Base-by-base conservation (phyloP, 2,113 vertebrate genomes). In the Peucedramus taeniatus region DNA sequence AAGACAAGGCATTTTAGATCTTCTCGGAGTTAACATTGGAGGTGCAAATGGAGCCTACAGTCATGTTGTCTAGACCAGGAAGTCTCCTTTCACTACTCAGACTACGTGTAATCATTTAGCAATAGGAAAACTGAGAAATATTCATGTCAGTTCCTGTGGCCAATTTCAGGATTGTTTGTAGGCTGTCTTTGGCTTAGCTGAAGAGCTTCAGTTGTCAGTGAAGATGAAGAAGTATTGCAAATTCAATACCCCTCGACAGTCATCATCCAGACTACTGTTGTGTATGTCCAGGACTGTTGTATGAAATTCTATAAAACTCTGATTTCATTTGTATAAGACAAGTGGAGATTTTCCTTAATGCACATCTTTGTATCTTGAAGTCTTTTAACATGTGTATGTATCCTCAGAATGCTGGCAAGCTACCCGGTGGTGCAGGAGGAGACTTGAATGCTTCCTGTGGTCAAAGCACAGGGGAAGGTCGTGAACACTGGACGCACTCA, bases 121-220 rank as follows among this genome's bases (percentile, higher is more conserved):
- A 81, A 68, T 78, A 83, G 56, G 85, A 92, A 95, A 95, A 63
- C 88, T 94, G 93, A 90, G 82, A 90, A 95, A 90, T 89, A 94
- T 56, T 95, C 83, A 37, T 96, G 60, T 90, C 88, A 30, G 76
- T 78, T 94, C 85, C 83, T 81, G 53, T 70, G 94, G 83, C 68
- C 51, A 92, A 63, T 90, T 94, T 88, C 83, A 74, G 71, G 68
- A 83, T 93, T 78, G 76, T 90, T 95, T 96, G 85, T 95, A 50
- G 95, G 93, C 90, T 90, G 83, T 35, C 79, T 86, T 88, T 95
- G 88, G 79, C 92, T 90, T 92, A 89, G 85, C 86, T 95, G 76
- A 86, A 84, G 90, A 91, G 30, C 88, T 88, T 87, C 57, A 78
- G 39, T 95, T 95, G 86, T 92, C 92, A 95, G 68, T 72, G 79